Base-by-base conservation (phyloP, 2,797 vertebrate genomes). In the Alcedo quadribrachys region DNA sequence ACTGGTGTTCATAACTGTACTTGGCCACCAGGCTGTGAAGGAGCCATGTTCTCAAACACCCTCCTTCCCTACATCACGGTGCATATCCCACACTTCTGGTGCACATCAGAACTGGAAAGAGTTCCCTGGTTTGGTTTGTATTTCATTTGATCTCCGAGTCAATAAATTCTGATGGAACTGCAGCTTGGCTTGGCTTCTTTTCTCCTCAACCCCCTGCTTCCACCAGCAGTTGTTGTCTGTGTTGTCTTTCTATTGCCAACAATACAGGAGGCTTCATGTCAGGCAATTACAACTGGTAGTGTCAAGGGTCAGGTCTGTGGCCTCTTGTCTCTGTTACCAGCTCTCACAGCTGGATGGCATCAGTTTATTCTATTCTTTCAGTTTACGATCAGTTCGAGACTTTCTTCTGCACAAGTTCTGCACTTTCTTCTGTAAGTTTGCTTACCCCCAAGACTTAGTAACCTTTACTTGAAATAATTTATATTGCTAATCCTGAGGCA, bases 261-360 rank as follows among this genome's bases (percentile, higher is more conserved):
- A 89, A 25, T 5, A 74, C 3, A 24, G 54, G 57, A 90, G 43
- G 57, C 85, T 93, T 94, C 71, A 58, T 82, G 77, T 79, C 91
- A 92, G 67, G 87, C 83, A 92, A 15, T 21, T 87, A 63, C 30
- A 48, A 76, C 50, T 79, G 57, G 27, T 35, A 24, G 35, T 85
- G 78, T 90, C 85, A 87, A 37, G 81, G 90, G 89, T 95, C 92
- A 93, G 51, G 54, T 81, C 87, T 50, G 33, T 2, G 16, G 60
- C 78, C 62, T 89, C 87, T 84, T 80, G 80, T 70, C 81, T 95
- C 92, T 92, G 70, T 90, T 79, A 87, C 85, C 89, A 85, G 63
- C 71, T 87, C 79, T 82, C 85, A 67, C 79, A 93, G 81, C 87
- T 93, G 92, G 50, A 81, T 95, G 94, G 70, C 84, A 94, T 87